phyloP scores from a whole-genome alignment of 2,888 invertebrate species.

The Pyrrhia umbra region DNA sequence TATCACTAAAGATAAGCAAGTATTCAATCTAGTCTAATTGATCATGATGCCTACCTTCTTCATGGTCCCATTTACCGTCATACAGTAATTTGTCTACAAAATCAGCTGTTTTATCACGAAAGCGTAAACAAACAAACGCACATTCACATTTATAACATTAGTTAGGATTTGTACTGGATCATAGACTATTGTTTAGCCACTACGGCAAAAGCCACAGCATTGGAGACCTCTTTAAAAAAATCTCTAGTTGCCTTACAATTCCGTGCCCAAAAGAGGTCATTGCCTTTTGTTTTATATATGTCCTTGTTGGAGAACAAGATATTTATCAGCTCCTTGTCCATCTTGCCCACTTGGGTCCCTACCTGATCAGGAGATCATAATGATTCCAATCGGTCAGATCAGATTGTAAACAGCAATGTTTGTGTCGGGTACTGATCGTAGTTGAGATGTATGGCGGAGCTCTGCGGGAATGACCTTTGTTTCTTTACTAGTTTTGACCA shows the following conservation, averaged over 20 bases:
- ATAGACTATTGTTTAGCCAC: too few relatives aligned
- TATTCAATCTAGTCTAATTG: too few relatives aligned
- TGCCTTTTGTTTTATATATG: constrained; percentile 10
- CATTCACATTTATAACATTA: too few relatives aligned
- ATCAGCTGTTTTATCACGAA: too few relatives aligned
- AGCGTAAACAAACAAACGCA: too few relatives aligned
- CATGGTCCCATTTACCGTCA: too few relatives aligned
- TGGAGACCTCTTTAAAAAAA: too few relatives aligned
- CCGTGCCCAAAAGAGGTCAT: background rate
- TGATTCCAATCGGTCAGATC: constrained; percentile 52
- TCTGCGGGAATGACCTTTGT: constrained; percentile 26
- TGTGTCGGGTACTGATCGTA: constrained; percentile 49
- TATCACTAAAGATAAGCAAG: too few relatives aligned
- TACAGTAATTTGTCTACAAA: too few relatives aligned
- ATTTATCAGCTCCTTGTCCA: constrained; percentile 31
- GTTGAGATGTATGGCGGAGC: constrained; percentile 53
- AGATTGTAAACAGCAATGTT: constrained; percentile 51
- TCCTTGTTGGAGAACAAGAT: constrained; percentile 6
- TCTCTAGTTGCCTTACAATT: background rate
- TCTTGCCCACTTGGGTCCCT: constrained; percentile 29
- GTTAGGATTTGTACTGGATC: too few relatives aligned
- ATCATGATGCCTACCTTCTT: too few relatives aligned
- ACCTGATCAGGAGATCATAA: constrained; percentile 55
- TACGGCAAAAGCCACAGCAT: too few relatives aligned
- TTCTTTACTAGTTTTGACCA: constrained; percentile 1